phyloP scores from a whole-genome alignment of 1,140 invertebrate genomes.

The Ephestia elutella region DNA sequence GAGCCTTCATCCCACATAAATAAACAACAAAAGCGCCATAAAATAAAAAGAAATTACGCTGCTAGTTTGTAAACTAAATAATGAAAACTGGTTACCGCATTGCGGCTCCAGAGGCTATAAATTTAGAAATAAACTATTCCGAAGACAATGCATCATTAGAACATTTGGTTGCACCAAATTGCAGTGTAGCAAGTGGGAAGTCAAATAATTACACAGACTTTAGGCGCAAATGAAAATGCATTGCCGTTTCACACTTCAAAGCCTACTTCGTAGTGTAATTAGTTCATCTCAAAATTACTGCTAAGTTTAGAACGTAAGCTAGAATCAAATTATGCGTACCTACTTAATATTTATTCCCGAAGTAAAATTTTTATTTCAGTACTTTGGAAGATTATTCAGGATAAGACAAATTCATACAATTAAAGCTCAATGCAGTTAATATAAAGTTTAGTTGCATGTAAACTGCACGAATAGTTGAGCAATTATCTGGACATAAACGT shows the following conservation, averaged over 20 bases:
- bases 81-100: neutral
- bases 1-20: no score
- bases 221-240: neutral
- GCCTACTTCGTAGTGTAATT: neutral
- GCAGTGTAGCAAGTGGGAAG: neutral
- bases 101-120: neutral
- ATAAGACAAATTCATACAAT: neutral
- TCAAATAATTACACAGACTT: neutral
- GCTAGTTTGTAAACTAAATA: neutral
- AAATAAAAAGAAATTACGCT: neutral
- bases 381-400: no score
- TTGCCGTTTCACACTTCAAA: neutral
- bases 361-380: no score
- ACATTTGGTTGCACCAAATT: neutral
- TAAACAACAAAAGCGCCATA: neutral
- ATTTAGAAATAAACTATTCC: neutral
- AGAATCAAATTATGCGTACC: no score
- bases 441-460: neutral
- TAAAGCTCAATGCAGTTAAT: neutral
- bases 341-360: no score
- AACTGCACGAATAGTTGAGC: neutral
- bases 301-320: no score
- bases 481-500: constrained; percentile 3
- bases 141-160: neutral
- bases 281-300: neutral